Evolutionary conservation across 2,797 vertebrate genomes (phyloP).

Genomic region (Coilia nasus): DNA sequence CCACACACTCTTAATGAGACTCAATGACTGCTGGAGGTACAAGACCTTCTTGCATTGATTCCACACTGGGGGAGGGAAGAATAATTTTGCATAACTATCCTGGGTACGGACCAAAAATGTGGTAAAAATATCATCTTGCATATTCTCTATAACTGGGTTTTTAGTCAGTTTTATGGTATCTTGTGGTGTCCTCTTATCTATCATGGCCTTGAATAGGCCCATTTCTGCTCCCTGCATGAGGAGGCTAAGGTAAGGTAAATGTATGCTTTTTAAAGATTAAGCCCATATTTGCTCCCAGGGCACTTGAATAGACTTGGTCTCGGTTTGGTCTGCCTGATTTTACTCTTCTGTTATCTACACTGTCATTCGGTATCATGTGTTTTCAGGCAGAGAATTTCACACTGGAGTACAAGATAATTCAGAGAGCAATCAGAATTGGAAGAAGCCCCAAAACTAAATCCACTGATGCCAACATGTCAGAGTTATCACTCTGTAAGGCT

Average conservation of each 20-base stretch:
- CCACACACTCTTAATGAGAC: neutral
- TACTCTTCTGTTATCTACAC: neutral
- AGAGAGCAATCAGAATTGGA: neutral
- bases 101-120: neutral
- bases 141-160: neutral
- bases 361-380: neutral
- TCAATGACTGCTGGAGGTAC: neutral
- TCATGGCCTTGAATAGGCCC: neutral
- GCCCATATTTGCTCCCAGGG: neutral
- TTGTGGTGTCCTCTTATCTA: neutral
- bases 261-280: neutral
- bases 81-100: conserved; percentile 19
- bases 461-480: too few relatives aligned
- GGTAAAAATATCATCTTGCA: neutral
- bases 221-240: neutral
- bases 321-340: neutral
- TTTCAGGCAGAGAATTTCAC: neutral
- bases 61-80: conserved; percentile 2
- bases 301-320: neutral
- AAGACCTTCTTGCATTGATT: neutral
- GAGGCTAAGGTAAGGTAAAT: neutral
- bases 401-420: neutral
- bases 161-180: neutral
- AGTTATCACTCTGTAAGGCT: too few relatives aligned
- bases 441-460: neutral